phyloP scores from a whole-genome alignment of 2,113 vertebrate species.

The Strix aluco region DNA sequence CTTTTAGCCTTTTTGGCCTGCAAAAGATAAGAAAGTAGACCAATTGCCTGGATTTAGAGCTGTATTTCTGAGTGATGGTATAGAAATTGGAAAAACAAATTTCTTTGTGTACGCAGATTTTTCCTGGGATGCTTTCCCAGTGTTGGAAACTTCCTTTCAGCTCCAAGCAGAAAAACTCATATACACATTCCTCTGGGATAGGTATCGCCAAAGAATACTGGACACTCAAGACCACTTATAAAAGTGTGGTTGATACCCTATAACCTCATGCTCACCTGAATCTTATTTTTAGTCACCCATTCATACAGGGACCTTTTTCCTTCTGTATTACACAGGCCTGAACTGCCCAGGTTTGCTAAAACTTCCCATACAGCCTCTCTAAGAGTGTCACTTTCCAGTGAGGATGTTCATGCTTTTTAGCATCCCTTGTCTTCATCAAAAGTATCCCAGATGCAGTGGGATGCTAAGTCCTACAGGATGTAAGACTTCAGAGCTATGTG shows the following conservation, averaged over 20 bases:
- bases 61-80: slow-evolving; percentile 51
- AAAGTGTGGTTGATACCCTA: not conserved
- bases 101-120: slow-evolving; percentile 4
- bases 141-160: slow-evolving; percentile 32
- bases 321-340: not conserved
- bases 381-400: not conserved
- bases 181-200: not conserved
- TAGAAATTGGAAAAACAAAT: slow-evolving; percentile 43
- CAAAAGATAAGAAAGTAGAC: slow-evolving; percentile 57
- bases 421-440: not conserved
- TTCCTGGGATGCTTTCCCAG: slow-evolving; percentile 30
- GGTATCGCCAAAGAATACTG: not conserved
- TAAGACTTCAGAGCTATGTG: not conserved
- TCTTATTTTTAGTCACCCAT: not conserved
- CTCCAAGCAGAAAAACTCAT: not conserved
- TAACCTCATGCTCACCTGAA: not conserved
- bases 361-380: not conserved
- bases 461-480: not conserved
- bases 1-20: slow-evolving; percentile 40
- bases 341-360: not conserved
- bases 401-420: not conserved
- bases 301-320: not conserved
- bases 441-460: not conserved
- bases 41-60: slow-evolving; percentile 44
- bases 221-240: not conserved